These are phyloP conservation scores for Peucedramus taeniatus DNA, from an alignment of 2,113 vertebrate genomes.

Conservation along the genomic window DNA sequence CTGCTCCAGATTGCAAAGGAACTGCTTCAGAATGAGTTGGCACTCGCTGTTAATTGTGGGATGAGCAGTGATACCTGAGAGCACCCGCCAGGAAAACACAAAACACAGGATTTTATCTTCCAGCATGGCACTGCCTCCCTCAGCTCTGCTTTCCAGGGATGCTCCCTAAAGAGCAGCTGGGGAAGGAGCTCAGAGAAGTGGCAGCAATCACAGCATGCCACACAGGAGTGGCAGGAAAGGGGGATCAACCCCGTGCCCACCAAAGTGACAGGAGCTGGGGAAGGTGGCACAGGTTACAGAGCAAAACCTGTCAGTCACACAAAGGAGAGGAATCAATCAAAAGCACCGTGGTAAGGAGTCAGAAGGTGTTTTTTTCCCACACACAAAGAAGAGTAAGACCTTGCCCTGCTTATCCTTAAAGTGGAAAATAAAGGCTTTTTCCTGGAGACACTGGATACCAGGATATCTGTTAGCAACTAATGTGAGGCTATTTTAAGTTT, in stretches of 20 bases:
- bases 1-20: neutral
- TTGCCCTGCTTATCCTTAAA: neutral
- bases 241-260: neutral
- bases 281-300: neutral
- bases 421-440: neutral
- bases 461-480: constrained; percentile 4
- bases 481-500: constrained; percentile 12
- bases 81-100: neutral
- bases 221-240: neutral
- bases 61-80: neutral
- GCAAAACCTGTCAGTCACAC: constrained; percentile 20
- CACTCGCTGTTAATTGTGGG: neutral
- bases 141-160: neutral
- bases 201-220: constrained; percentile 37
- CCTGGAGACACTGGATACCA: neutral
- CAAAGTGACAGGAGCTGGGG: neutral
- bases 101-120: neutral
- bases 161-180: neutral
- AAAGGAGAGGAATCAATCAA: constrained; percentile 5
- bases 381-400: neutral
- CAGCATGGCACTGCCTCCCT: neutral
- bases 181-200: neutral
- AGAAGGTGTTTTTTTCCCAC: neutral
- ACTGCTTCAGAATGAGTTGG: neutral
- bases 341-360: neutral